Evolutionary conservation across 2,888 invertebrate species (phyloP).

Genomic region (Amphipoea oculea): DNA sequence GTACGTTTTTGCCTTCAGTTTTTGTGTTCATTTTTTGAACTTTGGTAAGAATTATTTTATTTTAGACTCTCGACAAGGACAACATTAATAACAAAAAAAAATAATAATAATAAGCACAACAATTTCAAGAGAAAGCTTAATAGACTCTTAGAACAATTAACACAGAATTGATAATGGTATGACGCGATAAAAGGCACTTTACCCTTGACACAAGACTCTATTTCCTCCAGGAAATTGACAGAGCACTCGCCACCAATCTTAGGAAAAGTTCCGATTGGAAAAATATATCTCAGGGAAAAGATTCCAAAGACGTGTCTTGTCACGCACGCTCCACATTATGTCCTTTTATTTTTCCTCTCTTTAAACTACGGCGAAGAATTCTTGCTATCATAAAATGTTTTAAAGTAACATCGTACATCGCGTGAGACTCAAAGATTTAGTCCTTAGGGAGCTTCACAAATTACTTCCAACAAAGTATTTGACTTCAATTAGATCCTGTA

Average conservation of each 20-base stretch:
- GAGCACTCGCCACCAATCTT: conserved; percentile 63
- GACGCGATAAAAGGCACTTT: conserved; percentile 28
- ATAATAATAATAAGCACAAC: neutral
- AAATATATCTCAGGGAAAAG: conserved; percentile 67
- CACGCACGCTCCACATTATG: conserved; percentile 67
- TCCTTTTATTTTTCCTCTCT: conserved; percentile 58
- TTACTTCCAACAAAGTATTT: conserved; percentile 46
- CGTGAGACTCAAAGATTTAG: conserved; percentile 8
- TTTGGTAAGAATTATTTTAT: neutral
- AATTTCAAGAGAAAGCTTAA: neutral
- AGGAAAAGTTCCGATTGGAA: conserved; percentile 67
- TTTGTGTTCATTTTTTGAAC: neutral
- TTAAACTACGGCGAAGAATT: conserved; percentile 47
- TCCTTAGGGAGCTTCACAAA: conserved; percentile 30
- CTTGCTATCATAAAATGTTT: conserved; percentile 46
- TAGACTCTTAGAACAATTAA: conserved; percentile 8
- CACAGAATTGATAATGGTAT: neutral
- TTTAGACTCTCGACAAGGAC: neutral
- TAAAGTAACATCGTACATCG: conserved; percentile 36
- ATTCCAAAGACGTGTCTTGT: conserved; percentile 67
- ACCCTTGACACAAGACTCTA: conserved; percentile 62
- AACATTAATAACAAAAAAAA: neutral
- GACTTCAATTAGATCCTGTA: conserved; percentile 46
- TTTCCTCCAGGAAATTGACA: conserved; percentile 76
- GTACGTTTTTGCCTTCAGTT: neutral